Evolutionary conservation across 2,113 vertebrate species (phyloP), one percentile per base, ranked within the genome.

Genomic region (Hoplias malabaricus): DNA sequence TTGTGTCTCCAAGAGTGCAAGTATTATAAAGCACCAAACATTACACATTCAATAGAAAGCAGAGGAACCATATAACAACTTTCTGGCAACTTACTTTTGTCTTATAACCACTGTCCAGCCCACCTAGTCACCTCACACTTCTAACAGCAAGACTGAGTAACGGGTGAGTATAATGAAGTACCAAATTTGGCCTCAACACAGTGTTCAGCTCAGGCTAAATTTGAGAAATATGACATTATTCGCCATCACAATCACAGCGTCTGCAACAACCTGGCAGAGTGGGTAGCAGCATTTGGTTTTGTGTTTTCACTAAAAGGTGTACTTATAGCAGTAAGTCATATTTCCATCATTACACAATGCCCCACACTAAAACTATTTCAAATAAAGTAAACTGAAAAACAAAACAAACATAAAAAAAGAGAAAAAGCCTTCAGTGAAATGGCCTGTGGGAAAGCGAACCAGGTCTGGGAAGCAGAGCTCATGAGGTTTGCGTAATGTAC

Each of bases 401-500:
- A 3, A 31, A 63, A 16, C 59, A 53, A 62, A 61, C 48, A 16
- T 21, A 2, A 36, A 63, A 29, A 50, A 42, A 73, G 69, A 70
- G 50, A 46, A 77, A 77, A 66, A 46, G 34, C 75, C 27, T 68
- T 66, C 50, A 46, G 73, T 50, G 27, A 7, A 46, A 66, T 12
- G 21, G 21, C 67, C 50, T 78, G 67, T 75, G 23, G 73, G 78
- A 54, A 69, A 74, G 65, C 61, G 75, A 74, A 12, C 69, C 14
- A 42, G 42, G 16, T 53, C 54, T 69, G 57, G 40, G 53, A 7
- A 69, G 69, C 68, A 69, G 27, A 16, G 67, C n/a, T 23, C 27
- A 21, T 78, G 16, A 66, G 43, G 75, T 75, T 75, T 62, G 29
- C 48, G 75, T 77, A 84, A 84, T 86, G 82, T 89, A 89, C 86